These are phyloP conservation scores for Notarius quadriscutis DNA, from an alignment of 2,113 vertebrate species.

Conservation along the genomic window DNA sequence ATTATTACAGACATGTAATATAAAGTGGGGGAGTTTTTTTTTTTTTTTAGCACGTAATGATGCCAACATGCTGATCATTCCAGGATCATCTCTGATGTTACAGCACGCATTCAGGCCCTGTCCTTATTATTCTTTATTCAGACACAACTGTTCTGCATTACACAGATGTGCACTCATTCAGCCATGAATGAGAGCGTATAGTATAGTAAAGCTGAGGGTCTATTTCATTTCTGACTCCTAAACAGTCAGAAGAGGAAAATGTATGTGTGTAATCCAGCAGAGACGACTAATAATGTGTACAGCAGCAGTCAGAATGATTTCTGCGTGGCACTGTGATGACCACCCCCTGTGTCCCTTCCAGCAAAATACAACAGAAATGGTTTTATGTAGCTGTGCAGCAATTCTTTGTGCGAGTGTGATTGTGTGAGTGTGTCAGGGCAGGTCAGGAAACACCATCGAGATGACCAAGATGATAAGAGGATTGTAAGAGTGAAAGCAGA, in stretches of 20 bases:
- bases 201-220: too few relatives aligned
- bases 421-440: background rate
- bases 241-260: background rate
- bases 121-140: background rate
- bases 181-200: background rate
- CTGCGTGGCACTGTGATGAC: slow-evolving; percentile 59
- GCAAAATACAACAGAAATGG: background rate
- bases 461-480: slow-evolving; percentile 49
- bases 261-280: slow-evolving; percentile 35
- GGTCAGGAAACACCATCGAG: slow-evolving; percentile 31
- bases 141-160: background rate
- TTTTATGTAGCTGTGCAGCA: slow-evolving; percentile 1
- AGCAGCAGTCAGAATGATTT: slow-evolving; percentile 69
- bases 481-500: slow-evolving; percentile 24
- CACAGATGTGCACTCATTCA: background rate
- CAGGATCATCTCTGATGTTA: background rate
- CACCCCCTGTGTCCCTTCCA: slow-evolving; percentile 32
- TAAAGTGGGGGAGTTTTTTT: background rate
- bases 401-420: background rate
- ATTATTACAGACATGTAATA: too few relatives aligned
- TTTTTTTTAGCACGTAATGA: background rate
- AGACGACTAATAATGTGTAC: slow-evolving; percentile 59
- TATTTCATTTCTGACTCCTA: background rate
- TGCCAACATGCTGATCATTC: background rate
- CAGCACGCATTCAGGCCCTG: background rate